Percentiles rank a stretch among this genome's conserved stretches.
phyloP scores from a whole-genome alignment of 2,888 invertebrate species.

The Lymantria monacha region DNA sequence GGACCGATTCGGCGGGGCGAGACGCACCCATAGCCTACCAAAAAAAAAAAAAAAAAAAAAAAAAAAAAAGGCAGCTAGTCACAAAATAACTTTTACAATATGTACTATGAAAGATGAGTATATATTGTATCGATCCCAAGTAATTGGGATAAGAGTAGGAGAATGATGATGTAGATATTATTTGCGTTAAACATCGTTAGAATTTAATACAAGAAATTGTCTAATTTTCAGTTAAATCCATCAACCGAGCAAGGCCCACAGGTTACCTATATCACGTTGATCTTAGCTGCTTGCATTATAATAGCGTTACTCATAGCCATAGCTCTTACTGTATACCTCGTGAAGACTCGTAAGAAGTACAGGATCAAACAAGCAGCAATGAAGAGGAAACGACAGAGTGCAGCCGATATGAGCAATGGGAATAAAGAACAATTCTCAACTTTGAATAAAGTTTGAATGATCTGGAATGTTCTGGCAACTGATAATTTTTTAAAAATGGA shows the following conservation, averaged over 20 bases:
- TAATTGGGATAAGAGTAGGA: too few relatives aligned
- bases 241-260: constrained; percentile 42
- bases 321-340: constrained; percentile 59
- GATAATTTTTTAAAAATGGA: neutral
- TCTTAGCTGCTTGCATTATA: constrained; percentile 58
- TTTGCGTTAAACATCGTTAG: too few relatives aligned
- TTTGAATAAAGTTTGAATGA: constrained; percentile 54
- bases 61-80: too few relatives aligned
- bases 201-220: neutral
- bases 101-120: too few relatives aligned
- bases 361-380: constrained; percentile 54
- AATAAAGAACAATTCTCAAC: constrained; percentile 62
- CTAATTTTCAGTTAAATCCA: constrained; percentile 54
- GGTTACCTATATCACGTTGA: constrained; percentile 50
- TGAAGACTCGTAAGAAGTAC: constrained; percentile 56
- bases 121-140: too few relatives aligned
- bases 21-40: too few relatives aligned
- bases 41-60: too few relatives aligned
- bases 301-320: constrained; percentile 55
- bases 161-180: too few relatives aligned
- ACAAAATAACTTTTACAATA: too few relatives aligned
- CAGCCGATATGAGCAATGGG: constrained; percentile 55
- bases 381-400: constrained; percentile 62
- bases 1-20: too few relatives aligned
- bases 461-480: neutral